Conservation (phyloP, 2,888 invertebrate species). For the Xanthia togata region DNA sequence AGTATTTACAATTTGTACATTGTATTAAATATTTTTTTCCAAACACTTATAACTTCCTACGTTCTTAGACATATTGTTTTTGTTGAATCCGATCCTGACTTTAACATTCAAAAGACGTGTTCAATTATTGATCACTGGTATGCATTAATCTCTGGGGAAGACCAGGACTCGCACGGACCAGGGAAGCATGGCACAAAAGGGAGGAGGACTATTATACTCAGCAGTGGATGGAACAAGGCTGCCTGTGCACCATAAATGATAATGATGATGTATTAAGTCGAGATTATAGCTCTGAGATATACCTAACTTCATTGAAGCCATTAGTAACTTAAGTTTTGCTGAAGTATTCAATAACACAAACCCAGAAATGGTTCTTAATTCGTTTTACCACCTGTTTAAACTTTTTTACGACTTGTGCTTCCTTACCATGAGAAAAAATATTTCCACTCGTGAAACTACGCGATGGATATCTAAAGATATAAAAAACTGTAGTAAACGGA, state of each 20-base stretch:
- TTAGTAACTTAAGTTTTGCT: not conserved
- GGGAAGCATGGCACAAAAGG: too few species aligned
- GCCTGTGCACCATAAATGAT: too few species aligned
- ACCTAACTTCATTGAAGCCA: not conserved
- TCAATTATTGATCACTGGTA: too few species aligned
- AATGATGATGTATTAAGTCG: not conserved
- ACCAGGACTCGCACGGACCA: too few species aligned
- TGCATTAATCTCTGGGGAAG: not conserved
- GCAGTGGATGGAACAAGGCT: too few species aligned
- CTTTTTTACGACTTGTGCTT: not conserved
- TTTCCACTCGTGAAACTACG: not conserved
- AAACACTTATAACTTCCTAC: not conserved
- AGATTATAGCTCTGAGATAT: not conserved
- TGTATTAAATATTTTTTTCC: not conserved
- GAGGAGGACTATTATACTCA: too few species aligned
- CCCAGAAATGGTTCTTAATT: conserved; percentile 5
- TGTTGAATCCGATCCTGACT: too few species aligned
- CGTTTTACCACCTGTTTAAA: conserved; percentile 14
- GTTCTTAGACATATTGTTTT: too few species aligned
- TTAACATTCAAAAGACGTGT: too few species aligned
- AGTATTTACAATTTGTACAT: not conserved
- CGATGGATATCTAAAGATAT: not conserved
- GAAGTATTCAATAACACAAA: not conserved
- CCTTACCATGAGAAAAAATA: not conserved
- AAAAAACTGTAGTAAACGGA: too few species aligned